Conservation (phyloP, 2,113 vertebrate genomes). For the Apeltes quadracus region DNA sequence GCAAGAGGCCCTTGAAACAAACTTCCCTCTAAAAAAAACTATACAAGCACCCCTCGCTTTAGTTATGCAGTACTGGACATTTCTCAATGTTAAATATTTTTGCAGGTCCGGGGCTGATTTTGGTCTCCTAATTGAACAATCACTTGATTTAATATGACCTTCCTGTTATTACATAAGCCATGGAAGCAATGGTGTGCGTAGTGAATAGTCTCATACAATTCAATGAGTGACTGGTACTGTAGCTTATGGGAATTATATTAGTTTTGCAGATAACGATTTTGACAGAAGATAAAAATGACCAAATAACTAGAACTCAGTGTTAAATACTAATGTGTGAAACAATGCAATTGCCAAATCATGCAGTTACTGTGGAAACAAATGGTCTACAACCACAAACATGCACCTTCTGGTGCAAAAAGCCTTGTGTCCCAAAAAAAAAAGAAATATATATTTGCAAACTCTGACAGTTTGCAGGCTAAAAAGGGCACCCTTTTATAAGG, state of each 20-base stretch:
- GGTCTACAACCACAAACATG: background rate
- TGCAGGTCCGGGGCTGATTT: background rate
- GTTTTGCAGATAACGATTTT: background rate
- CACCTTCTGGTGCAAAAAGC: background rate
- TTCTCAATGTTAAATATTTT: background rate
- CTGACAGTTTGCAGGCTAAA: background rate
- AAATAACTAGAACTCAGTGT: background rate
- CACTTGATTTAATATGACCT: background rate
- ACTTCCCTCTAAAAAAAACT: background rate
- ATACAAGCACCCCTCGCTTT: background rate
- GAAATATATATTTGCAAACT: background rate
- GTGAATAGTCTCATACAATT: no score
- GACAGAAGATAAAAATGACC: no score
- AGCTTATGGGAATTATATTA: background rate
- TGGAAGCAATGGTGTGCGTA: no score
- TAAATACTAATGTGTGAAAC: background rate
- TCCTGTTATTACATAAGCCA: background rate
- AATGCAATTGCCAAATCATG: background rate
- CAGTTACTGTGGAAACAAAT: background rate
- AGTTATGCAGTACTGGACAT: background rate
- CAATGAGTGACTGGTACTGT: background rate
- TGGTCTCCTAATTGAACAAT: background rate
- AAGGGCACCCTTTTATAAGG: no score
- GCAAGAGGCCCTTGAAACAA: background rate
- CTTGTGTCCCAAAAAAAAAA: no score